Conservation (phyloP, 2,113 vertebrate species). For the Eudorcas thomsonii region DNA sequence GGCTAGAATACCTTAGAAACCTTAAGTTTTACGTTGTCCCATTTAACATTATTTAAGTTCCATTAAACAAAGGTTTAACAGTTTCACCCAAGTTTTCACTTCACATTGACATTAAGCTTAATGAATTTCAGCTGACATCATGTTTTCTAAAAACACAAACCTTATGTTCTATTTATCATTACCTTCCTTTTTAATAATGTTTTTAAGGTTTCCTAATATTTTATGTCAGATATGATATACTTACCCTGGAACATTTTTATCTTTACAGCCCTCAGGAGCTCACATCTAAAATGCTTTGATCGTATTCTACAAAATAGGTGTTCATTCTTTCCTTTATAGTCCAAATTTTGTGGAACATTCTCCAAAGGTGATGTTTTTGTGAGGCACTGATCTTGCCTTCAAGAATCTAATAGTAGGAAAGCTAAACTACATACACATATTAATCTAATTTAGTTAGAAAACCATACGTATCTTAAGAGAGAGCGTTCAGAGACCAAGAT, state of each 20-base stretch:
- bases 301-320: neutral
- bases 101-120: neutral
- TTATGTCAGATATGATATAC: neutral
- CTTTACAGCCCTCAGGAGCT: neutral
- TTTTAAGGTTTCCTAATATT: slow-evolving; percentile 11
- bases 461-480: neutral
- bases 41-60: neutral
- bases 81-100: neutral
- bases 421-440: neutral
- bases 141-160: neutral
- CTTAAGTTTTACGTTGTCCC: neutral
- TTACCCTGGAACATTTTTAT: neutral
- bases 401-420: neutral
- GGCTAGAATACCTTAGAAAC: neutral
- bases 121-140: slow-evolving; percentile 4
- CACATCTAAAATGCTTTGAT: neutral
- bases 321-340: neutral
- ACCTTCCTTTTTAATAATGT: neutral
- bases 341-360: neutral
- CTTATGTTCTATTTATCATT: neutral
- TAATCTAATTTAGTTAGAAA: neutral
- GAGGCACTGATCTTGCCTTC: neutral
- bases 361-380: neutral
- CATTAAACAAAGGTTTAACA: neutral
- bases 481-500: neutral